These are phyloP conservation scores for Rotaria magnacalcarata DNA, from an alignment of 2,888 invertebrate genomes.

Conservation along the genomic window DNA sequence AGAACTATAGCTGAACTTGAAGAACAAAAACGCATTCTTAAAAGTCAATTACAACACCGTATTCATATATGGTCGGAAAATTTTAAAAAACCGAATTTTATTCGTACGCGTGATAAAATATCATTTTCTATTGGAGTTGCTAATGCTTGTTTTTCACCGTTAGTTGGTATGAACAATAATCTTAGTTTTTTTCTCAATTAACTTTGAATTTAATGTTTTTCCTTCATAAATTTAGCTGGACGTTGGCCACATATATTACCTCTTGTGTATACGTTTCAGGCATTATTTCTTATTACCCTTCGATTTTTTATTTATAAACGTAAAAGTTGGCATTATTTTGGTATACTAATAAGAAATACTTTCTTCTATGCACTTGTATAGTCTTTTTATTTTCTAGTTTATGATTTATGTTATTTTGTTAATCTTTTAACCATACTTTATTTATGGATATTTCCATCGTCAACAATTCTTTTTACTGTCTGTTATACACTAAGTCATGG, in stretches of 20 bases:
- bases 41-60: neutral
- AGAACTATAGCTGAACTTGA: neutral
- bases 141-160: conserved; percentile 17
- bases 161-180: neutral
- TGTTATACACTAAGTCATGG: conserved; percentile 15
- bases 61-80: neutral
- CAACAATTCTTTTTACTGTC: conserved; percentile 9
- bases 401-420: conserved; percentile 24
- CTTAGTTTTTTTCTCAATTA: neutral
- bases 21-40: neutral
- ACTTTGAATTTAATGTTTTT: no score
- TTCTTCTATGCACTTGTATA: neutral
- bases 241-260: conserved; percentile 28
- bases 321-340: conserved; percentile 36
- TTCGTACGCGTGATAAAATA: conserved; percentile 19
- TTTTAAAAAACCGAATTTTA: conserved; percentile 14
- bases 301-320: conserved; percentile 20
- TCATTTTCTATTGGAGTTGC: conserved; percentile 24
- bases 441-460: conserved; percentile 12
- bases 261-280: neutral
- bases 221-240: neutral
- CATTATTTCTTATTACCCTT: conserved; percentile 3
- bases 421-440: conserved; percentile 15
- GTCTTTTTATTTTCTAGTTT: neutral
- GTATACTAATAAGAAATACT: neutral